Percentiles rank a stretch among this genome's conserved stretches.
phyloP scores from a whole-genome alignment of 2,797 vertebrate genomes.

The Pampus argenteus region DNA sequence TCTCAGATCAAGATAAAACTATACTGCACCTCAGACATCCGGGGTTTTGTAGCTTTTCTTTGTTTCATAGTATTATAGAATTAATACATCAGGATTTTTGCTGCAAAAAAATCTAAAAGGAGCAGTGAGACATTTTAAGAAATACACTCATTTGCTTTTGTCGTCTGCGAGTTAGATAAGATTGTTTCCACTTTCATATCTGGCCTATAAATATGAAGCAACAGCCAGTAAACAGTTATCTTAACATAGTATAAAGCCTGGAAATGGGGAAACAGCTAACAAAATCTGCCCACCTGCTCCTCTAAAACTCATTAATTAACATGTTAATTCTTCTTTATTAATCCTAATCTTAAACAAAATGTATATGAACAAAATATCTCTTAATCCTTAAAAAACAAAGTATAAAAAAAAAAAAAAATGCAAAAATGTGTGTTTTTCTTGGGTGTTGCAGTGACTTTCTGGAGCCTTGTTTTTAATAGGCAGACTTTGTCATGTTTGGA shows the following conservation, averaged over 20 bases:
- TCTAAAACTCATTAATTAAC: neutral
- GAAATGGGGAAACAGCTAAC: neutral
- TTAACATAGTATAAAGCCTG: neutral
- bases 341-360: no score
- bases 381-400: no score
- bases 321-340: neutral
- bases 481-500: no score
- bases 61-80: neutral
- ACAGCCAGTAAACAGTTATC: neutral
- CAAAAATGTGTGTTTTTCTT: neutral
- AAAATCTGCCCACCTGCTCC: neutral
- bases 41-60: neutral
- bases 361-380: no score
- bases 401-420: neutral
- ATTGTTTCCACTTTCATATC: neutral
- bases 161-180: slow-evolving; percentile 3
- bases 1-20: neutral
- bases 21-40: neutral
- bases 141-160: neutral
- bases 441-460: neutral
- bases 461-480: no score
- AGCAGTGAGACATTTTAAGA: neutral
- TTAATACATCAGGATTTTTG: neutral
- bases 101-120: neutral
- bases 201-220: slow-evolving; percentile 11